Base-by-base conservation (phyloP, 1,140 invertebrate species). In the Thereuonema tuberculata region DNA sequence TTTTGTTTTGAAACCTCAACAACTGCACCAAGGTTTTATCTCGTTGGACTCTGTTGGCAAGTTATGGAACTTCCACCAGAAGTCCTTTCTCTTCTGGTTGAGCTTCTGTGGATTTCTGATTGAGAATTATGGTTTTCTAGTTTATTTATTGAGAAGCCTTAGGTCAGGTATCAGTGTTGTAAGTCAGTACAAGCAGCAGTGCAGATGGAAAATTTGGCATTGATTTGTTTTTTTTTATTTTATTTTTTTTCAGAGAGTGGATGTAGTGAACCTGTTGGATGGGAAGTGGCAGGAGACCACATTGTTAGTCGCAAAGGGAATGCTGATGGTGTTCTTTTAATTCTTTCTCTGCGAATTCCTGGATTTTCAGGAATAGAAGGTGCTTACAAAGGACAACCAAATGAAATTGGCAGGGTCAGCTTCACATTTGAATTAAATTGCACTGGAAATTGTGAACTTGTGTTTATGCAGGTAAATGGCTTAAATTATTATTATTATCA, bases 361-460 rank as follows among this genome's bases (percentile, higher is more conserved):
- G 79, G 79, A 15, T 81, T 81, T 61, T 64, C 73, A 28, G 72
- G 71, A 5, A 63, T 71, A 28, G 70, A 71, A 37, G 68, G 71
- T 3, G 65, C 70, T 29, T 65, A 72, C 3, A 70, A 71, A 48
- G 76, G 74, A 0, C 69, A 71, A 52, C 65, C 69, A n/a, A 64
- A 67, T n/a, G 70, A 73, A 54, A 70, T 78, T 2, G 76, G 75
- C 17, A 66, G 70, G 23, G 65, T 81, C 3, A 68, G 66, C 2
- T 81, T 81, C 65, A 69, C 68, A 9, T 80, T 81, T 67, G 74
- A 80, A 61, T 64, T 76, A n/a, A 64, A 70, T n/a, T 81, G 80
- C 66, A 61, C 65, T 1, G 66, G 64, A 12, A 67, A 74, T 28
- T 80, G 79, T 66, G 71, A 74, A 61, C 72, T 80, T 59, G 64